Base-by-base conservation (phyloP, 1,140 invertebrate species). In the Prorops nasuta region DNA sequence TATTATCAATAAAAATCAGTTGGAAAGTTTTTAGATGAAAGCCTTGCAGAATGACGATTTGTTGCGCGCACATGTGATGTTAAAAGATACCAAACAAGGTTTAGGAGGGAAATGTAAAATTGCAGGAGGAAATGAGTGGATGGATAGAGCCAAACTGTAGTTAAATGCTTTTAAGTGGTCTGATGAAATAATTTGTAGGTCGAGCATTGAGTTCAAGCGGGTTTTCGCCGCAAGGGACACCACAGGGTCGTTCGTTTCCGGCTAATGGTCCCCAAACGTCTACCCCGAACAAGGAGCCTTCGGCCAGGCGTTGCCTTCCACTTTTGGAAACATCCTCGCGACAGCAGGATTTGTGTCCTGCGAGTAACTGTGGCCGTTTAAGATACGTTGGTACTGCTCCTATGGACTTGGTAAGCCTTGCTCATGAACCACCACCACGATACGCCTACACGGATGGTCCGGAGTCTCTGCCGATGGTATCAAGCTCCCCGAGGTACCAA, bases 261-360 rank as follows among this genome's bases (percentile, higher is more conserved):
- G 49, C 58, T 0, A 54, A 37, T 1, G 63, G 68, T 12, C 64
- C 66, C 1, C 68, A 70, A 31, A 71, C 74, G 0, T 78, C 76
- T 14, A 78, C 74, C 0, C 76, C 74, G 3, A 77, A 72, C 45
- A 78, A 78, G 51, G 74, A 78, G 48, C 59, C 76, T 2, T 72
- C 76, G 14, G 76, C 74, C 0, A 53, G 74, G 16, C 60, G 76
- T 51, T 78, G 76, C 51, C 49, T 78, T 19, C 74, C 76, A 0
- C 45, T 78, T 3, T 43, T 62, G 8, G 73, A 74, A 51, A 63
- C 63, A 16, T 58, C 68, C 1, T 51, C 60, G 0, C 54, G 67
- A 4, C 67, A 59, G 8, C 63, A 63, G 42, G 71, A 69, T 0
- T 45, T 62, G 22, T 67, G 61, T 21, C 58, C 67, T 10, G 60